Conservation (phyloP, 2,797 vertebrate genomes). For the Delichon dasypus region DNA sequence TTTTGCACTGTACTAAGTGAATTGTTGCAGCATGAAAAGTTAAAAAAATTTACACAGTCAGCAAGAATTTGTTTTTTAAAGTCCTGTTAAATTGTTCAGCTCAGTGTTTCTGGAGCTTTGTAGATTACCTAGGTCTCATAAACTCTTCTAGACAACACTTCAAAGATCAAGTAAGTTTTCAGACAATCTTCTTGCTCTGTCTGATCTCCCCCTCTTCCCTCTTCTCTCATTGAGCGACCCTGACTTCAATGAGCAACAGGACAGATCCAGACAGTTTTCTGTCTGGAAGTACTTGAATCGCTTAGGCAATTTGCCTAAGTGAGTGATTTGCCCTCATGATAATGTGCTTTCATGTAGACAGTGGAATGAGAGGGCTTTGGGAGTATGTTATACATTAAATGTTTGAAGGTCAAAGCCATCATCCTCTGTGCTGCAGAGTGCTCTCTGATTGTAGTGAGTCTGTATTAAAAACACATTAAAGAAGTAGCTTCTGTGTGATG, state of each 20-base stretch:
- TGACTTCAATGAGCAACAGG: not conserved
- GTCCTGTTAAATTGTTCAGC: not conserved
- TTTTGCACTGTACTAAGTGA: not conserved
- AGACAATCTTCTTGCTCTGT: not conserved
- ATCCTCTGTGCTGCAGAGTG: not conserved
- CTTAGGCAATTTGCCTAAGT: slow-evolving; percentile 26
- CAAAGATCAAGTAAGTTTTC: slow-evolving; percentile 17
- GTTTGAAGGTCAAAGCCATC: not conserved
- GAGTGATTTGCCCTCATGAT: slow-evolving; percentile 10
- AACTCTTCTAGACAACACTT: not conserved
- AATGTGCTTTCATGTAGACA: slow-evolving; percentile 5
- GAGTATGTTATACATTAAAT: not conserved
- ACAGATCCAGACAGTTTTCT: slow-evolving; percentile 22
- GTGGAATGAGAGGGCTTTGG: not conserved
- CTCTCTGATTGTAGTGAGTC: not conserved
- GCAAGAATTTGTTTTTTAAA: not conserved
- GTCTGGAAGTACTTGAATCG: slow-evolving; percentile 9
- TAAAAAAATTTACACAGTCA: not conserved
- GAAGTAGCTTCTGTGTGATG: not conserved
- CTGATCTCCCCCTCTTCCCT: not conserved
- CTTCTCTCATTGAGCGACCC: not conserved
- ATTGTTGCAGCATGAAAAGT: not conserved
- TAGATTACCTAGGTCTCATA: not conserved
- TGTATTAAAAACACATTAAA: slow-evolving; percentile 18
- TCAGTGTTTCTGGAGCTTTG: not conserved